Conservation (phyloP, 2,797 vertebrate species). For the Otolemur crassicaudatus region DNA sequence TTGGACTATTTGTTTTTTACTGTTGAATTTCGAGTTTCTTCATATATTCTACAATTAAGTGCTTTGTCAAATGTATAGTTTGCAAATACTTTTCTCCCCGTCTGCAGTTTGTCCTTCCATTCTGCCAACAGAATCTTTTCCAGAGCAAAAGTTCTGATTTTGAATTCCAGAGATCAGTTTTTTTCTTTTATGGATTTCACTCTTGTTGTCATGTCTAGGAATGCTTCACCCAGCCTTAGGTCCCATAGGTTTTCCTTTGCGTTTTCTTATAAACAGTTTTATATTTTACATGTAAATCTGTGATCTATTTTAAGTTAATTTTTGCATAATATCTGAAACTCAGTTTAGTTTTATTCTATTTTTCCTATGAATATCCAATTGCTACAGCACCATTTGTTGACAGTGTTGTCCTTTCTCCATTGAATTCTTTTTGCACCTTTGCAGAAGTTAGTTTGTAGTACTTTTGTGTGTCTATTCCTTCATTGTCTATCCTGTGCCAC, state of each 20-base stretch:
- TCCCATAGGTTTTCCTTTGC: neutral
- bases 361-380: neutral
- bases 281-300: neutral
- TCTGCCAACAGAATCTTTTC: neutral
- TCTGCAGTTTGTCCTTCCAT: neutral
- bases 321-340: neutral
- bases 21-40: neutral
- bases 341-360: neutral
- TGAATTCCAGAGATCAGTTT: neutral
- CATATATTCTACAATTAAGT: neutral
- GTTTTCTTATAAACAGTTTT: neutral
- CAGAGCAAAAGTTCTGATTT: neutral
- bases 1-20: neutral
- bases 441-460: neutral
- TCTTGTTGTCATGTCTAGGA: neutral
- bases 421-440: neutral
- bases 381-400: neutral
- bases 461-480: neutral
- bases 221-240: no score
- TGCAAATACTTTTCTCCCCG: neutral
- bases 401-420: neutral
- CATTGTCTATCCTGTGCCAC: neutral
- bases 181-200: neutral
- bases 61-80: neutral
- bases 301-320: neutral